Base-by-base conservation (phyloP, 2,888 invertebrate species). In the Dicycla oo region DNA sequence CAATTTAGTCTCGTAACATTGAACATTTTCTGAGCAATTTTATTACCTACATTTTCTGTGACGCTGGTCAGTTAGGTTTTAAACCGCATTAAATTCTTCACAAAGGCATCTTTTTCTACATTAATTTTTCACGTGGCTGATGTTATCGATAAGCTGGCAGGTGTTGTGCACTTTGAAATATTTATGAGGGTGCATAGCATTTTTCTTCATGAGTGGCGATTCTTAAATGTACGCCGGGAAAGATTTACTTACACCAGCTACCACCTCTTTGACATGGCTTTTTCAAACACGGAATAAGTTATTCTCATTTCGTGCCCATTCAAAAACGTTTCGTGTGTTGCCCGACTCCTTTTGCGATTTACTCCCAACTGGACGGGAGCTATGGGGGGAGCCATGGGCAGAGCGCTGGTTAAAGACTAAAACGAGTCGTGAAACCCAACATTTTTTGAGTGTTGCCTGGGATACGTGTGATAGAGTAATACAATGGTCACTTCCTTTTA, bases 1-100 rank as follows among this genome's bases (percentile, higher is more conserved):
- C 34, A 34, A 74, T 75, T 74, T 34, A 15, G 18, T 65, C 56
- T 64, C 54, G 54, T 56, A 47, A 34, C 13, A n/a, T 45, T 30
- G 40, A 56, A 69, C 15, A 73, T 62, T 53, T 6, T 56, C 54
- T 58, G 47, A 47, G 23, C 20, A 40, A 30, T 47, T 73, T 54
- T 61, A 56, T 64, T 49, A 18, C 68, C 3, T 47, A 68, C 15
- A 47, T 54, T 75, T 23, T 74, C 47, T 56, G 13, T 47, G 34
- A 54, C 11, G 34, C 10, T 47, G 43, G 11, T 53, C 7, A 73
- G 18, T 43, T 43, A 23, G 53, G 64, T 18, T 49, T 45, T 47
- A 63, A 72, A 47, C 15, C 7, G 26, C 34, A 43, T 34, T 53
- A 26, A 15, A 6, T 0, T 38, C 38, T 38, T 38, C 38, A 38